These are phyloP conservation scores for Glossophaga mutica DNA, from an alignment of 2,797 vertebrate species.

Conservation along the genomic window DNA sequence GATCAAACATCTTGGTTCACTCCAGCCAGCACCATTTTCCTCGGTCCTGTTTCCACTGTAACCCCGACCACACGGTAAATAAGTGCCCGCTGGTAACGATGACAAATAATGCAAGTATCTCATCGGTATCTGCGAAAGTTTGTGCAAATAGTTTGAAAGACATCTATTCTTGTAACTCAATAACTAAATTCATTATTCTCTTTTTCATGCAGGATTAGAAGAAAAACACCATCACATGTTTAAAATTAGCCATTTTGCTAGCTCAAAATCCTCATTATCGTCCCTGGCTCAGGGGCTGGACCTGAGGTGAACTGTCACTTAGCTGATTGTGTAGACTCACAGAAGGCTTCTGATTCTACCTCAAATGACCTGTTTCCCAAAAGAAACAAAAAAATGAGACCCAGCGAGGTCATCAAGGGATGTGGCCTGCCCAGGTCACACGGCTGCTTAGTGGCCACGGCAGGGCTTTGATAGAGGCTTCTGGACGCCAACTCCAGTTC, in stretches of 20 bases:
- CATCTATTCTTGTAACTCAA: background rate
- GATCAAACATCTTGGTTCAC: constrained; percentile 31
- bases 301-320: background rate
- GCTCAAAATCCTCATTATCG: background rate
- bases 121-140: background rate
- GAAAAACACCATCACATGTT: background rate
- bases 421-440: background rate
- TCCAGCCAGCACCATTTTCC: background rate
- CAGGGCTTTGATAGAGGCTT: background rate
- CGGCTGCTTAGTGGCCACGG: background rate
- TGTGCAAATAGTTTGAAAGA: background rate
- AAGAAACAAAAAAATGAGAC: background rate
- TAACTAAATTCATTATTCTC: background rate
- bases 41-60: background rate
- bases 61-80: background rate
- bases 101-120: background rate
- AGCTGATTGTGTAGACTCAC: background rate
- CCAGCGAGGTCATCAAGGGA: no score
- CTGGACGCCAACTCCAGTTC: no score
- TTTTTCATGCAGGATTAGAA: background rate
- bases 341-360: background rate
- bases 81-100: background rate
- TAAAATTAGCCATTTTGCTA: background rate
- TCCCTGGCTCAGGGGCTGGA: background rate
- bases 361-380: background rate